These are phyloP conservation scores for Salvelinus namaycush DNA, from an alignment of 2,113 vertebrate genomes.

Conservation along the genomic window DNA sequence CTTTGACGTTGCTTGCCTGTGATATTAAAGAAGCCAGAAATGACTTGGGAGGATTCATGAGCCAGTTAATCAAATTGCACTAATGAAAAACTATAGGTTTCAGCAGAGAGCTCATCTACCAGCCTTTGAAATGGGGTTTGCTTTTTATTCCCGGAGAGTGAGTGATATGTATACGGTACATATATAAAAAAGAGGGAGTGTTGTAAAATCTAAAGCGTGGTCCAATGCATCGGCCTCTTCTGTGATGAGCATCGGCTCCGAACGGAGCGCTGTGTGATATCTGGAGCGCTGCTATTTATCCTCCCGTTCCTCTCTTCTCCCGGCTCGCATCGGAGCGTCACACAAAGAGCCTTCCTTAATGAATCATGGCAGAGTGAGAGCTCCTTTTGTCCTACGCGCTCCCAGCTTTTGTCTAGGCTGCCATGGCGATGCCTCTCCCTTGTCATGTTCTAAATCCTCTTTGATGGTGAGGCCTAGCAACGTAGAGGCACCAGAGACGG, in stretches of 20 bases:
- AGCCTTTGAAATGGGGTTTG: slow-evolving; percentile 18
- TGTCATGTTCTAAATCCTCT: not conserved
- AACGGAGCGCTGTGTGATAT: not conserved
- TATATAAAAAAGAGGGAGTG: too few relatives aligned
- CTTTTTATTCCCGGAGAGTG: not conserved
- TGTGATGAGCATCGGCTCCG: not conserved
- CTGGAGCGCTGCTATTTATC: not conserved
- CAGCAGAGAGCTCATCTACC: not conserved
- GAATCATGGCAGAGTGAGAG: not conserved
- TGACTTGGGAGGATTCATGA: not conserved
- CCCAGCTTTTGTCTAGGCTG: not conserved
- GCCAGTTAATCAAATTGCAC: slow-evolving; percentile 15
- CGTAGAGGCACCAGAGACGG: not conserved
- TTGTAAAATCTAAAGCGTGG: not conserved
- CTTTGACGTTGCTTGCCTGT: slow-evolving; percentile 10
- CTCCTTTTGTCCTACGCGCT: not conserved
- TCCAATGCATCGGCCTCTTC: not conserved
- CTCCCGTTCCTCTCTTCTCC: not conserved
- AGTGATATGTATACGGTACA: not conserved
- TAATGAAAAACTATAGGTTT: slow-evolving; percentile 21
- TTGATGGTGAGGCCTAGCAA: not conserved
- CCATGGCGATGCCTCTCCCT: slow-evolving; percentile 1
- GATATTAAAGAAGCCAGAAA: slow-evolving; percentile 18
- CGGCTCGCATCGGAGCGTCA: not conserved
- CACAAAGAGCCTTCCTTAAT: slow-evolving; percentile 9